These are phyloP conservation scores for Oreotrochilus melanogaster DNA, from an alignment of 2,113 vertebrate genomes.

Conservation along the genomic window DNA sequence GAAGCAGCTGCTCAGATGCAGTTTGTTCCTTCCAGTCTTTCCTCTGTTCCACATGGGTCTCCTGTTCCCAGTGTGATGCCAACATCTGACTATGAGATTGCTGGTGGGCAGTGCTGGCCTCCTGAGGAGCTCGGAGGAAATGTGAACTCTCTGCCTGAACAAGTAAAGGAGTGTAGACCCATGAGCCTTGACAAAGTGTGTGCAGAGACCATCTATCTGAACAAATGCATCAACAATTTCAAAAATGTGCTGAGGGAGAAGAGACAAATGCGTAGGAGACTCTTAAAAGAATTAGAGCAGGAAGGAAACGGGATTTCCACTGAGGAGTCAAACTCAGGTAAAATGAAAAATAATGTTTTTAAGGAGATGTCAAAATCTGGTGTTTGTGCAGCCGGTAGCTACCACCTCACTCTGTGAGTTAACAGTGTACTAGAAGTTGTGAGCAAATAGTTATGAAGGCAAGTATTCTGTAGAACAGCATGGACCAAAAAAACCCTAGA, in stretches of 20 bases:
- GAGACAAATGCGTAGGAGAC: conserved; percentile 84
- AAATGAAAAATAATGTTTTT: not conserved
- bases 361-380: not conserved
- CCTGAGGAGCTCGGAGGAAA: not conserved
- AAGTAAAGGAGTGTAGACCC: conserved; percentile 63
- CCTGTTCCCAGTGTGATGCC: conserved; percentile 21
- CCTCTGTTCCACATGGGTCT: conserved; percentile 47
- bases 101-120: not conserved
- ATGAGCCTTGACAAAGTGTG: conserved; percentile 83
- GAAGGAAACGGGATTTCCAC: conserved; percentile 85
- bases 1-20: conserved; percentile 44
- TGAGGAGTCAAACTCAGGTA: conserved; percentile 90
- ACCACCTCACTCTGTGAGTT: not conserved
- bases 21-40: conserved; percentile 44
- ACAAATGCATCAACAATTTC: conserved; percentile 92
- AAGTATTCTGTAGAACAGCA: not conserved
- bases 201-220: conserved; percentile 86
- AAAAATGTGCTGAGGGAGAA: conserved; percentile 91
- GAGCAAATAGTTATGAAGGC: not conserved
- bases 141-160: conserved; percentile 18
- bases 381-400: not conserved
- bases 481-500: not conserved
- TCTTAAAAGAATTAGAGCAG: conserved; percentile 84
- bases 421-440: not conserved
- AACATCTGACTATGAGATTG: conserved; percentile 22